Conservation (phyloP, 2,888 invertebrate species). For the Lottia scabra region DNA sequence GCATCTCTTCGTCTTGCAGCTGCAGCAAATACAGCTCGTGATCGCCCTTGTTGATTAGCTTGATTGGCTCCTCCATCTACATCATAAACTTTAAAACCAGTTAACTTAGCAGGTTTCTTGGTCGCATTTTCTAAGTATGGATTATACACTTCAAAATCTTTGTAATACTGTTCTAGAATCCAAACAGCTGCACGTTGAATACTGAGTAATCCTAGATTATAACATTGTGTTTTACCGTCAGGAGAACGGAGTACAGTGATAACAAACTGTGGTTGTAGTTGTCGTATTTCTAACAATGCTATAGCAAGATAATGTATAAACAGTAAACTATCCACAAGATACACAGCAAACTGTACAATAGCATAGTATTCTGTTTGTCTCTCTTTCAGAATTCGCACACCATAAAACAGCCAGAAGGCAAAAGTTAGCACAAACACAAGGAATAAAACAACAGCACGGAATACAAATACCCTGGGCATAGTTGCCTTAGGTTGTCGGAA, state of each 20-base stretch:
- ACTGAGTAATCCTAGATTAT: slow-evolving; percentile 79
- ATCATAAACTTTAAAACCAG: slow-evolving; percentile 89
- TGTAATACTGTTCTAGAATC: slow-evolving; percentile 92
- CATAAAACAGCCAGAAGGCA: slow-evolving; percentile 98
- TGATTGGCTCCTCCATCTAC: slow-evolving; percentile 76
- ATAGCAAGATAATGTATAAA: slow-evolving; percentile 96
- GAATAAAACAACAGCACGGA: slow-evolving; percentile 88
- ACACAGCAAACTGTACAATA: slow-evolving; percentile 91
- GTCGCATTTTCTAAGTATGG: slow-evolving; percentile 76
- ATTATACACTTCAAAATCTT: slow-evolving; percentile 96
- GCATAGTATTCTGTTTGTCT: slow-evolving; percentile 77
- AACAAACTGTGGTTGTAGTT: slow-evolving; percentile 86
- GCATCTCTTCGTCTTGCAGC: slow-evolving; percentile 88
- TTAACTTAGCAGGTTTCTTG: slow-evolving; percentile 51
- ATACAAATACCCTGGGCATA: slow-evolving; percentile 91
- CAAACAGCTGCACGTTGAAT: slow-evolving; percentile 96
- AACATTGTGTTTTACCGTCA: slow-evolving; percentile 91
- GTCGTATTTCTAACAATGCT: slow-evolving; percentile 91
- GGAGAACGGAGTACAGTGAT: slow-evolving; percentile 87
- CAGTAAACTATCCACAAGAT: slow-evolving; percentile 91
- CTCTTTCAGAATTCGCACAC: slow-evolving; percentile 80
- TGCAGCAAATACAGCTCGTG: slow-evolving; percentile 72
- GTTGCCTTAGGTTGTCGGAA: slow-evolving; percentile 86
- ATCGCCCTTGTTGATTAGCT: slow-evolving; percentile 53
- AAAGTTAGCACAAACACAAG: slow-evolving; percentile 92